These are phyloP conservation scores for Brachionichthys hirsutus DNA, from an alignment of 2,113 vertebrate species.

Conservation along the genomic window DNA sequence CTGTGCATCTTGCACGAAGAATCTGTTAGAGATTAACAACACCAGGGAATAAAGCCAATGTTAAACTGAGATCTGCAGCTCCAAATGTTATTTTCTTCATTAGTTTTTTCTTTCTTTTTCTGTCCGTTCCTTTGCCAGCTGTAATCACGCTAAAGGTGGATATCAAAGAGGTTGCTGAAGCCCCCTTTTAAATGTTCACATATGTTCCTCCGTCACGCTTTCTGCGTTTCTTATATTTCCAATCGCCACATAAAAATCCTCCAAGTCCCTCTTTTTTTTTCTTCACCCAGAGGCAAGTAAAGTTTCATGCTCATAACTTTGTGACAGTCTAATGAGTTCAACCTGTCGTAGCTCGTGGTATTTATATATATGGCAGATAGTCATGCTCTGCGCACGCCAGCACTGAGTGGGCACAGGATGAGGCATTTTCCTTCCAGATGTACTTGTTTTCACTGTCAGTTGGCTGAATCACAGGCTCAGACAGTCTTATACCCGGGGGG, in stretches of 20 bases:
- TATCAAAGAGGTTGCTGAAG: conserved; percentile 64
- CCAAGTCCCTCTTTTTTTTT: conserved; percentile 1
- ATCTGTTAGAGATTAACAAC: conserved; percentile 69
- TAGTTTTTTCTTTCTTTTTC: conserved; percentile 33
- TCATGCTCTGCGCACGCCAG: neutral
- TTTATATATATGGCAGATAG: conserved; percentile 5
- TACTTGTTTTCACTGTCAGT: conserved; percentile 28
- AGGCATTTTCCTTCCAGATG: conserved; percentile 32
- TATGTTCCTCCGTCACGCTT: conserved; percentile 48
- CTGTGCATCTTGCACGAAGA: conserved; percentile 44
- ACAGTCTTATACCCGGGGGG: conserved; percentile 39
- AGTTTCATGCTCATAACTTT: conserved; percentile 22
- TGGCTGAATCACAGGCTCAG: conserved; percentile 17
- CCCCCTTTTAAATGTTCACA: conserved; percentile 60
- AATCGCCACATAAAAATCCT: conserved; percentile 22
- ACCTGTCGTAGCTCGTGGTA: conserved; percentile 37
- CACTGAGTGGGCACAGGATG: no score
- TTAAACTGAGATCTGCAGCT: no score
- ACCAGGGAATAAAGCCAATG: conserved; percentile 65
- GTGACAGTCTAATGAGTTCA: conserved; percentile 38
- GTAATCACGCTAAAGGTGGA: conserved; percentile 60
- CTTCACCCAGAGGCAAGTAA: conserved; percentile 34
- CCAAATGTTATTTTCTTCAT: conserved; percentile 57
- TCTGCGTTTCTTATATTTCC: conserved; percentile 51
- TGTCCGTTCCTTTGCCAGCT: conserved; percentile 34